Percentiles rank a stretch among this genome's conserved stretches.
Evolutionary conservation across 1,140 invertebrate species (phyloP).

Genomic region (Cydia strobilella): DNA sequence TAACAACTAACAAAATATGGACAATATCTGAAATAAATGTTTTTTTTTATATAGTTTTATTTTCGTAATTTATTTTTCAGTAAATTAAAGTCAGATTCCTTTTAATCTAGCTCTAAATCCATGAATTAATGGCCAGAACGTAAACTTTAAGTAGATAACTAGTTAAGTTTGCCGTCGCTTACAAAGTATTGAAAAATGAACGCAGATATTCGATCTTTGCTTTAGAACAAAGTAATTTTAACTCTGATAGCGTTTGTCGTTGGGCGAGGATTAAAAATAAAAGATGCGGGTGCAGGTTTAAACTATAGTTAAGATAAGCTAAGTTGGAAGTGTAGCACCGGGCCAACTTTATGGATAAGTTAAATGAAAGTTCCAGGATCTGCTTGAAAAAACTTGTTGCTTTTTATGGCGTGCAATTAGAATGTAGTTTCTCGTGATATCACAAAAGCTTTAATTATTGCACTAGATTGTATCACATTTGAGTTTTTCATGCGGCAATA

Average conservation of each 20-base stretch:
- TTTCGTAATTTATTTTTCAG: background rate
- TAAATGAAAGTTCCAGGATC: conserved; percentile 34
- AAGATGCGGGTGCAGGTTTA: conserved; percentile 63
- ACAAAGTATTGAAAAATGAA: conserved; percentile 76
- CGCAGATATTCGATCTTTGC: conserved; percentile 71
- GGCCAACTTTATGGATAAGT: conserved; percentile 35
- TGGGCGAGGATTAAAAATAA: conserved; percentile 72
- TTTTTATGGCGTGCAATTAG: background rate
- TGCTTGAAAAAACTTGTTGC: conserved; percentile 32
- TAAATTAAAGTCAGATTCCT: background rate
- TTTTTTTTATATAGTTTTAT: too few species aligned
- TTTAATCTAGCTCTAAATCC: conserved; percentile 14
- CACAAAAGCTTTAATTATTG: background rate
- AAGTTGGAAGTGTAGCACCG: conserved; percentile 46
- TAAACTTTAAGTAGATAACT: conserved; percentile 45
- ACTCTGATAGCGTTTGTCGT: conserved; percentile 64
- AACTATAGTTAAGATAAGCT: conserved; percentile 75
- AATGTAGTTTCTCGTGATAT: background rate
- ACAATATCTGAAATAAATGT: too few species aligned
- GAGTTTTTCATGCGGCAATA: background rate
- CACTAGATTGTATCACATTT: background rate
- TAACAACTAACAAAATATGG: too few species aligned
- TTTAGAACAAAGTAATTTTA: conserved; percentile 74
- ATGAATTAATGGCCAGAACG: conserved; percentile 21
- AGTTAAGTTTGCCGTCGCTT: conserved; percentile 66